Conservation (phyloP, 2,888 invertebrate genomes). For the Drosophila yooni region DNA sequence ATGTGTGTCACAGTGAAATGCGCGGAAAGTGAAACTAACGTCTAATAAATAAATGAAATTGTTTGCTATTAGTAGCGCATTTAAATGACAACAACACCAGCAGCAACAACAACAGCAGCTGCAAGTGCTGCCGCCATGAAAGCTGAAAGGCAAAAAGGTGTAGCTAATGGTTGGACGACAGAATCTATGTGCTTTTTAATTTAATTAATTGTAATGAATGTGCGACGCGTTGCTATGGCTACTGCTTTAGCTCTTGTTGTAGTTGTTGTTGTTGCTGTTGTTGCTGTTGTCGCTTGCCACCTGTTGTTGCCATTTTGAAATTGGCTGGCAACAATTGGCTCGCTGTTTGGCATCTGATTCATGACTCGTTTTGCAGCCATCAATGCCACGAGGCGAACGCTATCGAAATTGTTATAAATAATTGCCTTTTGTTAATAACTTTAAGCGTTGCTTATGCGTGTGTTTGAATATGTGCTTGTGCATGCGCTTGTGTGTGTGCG, state of each 20-base stretch:
- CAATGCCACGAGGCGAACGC: conserved; percentile 62
- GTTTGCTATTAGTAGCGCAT: conserved; percentile 75
- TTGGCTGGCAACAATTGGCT: conserved; percentile 55
- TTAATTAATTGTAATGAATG: conserved; percentile 72
- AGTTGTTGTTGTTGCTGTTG: background rate
- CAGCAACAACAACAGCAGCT: conserved; percentile 12
- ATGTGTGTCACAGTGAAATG: conserved; percentile 67
- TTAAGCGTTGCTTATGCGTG: conserved; percentile 47
- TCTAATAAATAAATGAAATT: conserved; percentile 77
- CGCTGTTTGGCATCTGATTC: conserved; percentile 52
- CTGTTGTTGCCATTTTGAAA: conserved; percentile 46
- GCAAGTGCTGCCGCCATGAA: conserved; percentile 39
- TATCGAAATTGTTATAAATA: conserved; percentile 76
- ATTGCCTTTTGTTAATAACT: conserved; percentile 75
- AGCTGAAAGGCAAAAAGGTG: conserved; percentile 45
- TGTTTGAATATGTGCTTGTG: conserved; percentile 4
- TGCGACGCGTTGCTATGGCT: conserved; percentile 25
- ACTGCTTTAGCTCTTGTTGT: background rate
- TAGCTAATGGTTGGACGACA: conserved; percentile 47
- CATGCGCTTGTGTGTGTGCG: conserved; percentile 23
- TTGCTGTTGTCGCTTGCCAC: conserved; percentile 12
- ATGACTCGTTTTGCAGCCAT: conserved; percentile 59
- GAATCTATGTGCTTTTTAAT: conserved; percentile 68
- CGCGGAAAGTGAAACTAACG: conserved; percentile 71
- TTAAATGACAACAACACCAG: conserved; percentile 62